A percentile compares a stretch with the other conserved stretches of the same genome.
These are phyloP conservation scores for Drosophila tropicalis DNA, from an alignment of 1,140 invertebrate species.

Conservation along the genomic window DNA sequence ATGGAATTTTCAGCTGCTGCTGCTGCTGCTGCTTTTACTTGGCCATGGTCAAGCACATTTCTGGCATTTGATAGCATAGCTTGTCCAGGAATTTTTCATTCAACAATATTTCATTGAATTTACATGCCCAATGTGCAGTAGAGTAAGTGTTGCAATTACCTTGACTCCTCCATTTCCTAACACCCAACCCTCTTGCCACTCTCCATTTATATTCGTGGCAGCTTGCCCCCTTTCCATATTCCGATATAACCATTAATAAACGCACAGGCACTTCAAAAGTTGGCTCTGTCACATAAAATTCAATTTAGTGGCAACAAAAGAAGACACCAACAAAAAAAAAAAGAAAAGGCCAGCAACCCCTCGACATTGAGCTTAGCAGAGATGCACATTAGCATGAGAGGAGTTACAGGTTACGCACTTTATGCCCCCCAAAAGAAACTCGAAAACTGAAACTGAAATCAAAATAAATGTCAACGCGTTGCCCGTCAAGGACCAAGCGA, in stretches of 20 bases:
- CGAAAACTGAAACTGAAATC: conserved; percentile 65
- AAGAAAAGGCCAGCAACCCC: conserved; percentile 59
- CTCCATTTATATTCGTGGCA: too few species aligned
- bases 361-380: conserved; percentile 51
- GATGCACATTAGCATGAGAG: conserved; percentile 72
- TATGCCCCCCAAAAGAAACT: conserved; percentile 40
- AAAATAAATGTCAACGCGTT: conserved; percentile 77
- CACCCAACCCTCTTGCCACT: neutral
- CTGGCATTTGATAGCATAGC: conserved; percentile 64
- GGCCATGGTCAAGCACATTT: conserved; percentile 46
- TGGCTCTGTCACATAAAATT: conserved; percentile 75
- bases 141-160: conserved; percentile 60
- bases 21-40: conserved; percentile 25
- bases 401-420: conserved; percentile 61
- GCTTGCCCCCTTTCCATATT: neutral
- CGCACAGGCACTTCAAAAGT: conserved; percentile 70
- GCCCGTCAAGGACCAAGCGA: conserved; percentile 26
- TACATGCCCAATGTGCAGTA: conserved; percentile 37
- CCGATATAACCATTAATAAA: conserved; percentile 66
- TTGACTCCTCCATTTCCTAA: conserved; percentile 17
- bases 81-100: conserved; percentile 62
- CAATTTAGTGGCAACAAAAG: conserved; percentile 66
- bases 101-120: conserved; percentile 76
- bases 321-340: conserved; percentile 22
- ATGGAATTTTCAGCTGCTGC: conserved; percentile 53